phyloP scores from a whole-genome alignment of 1,140 invertebrate genomes.

The Macrobrachium rosenbergii region DNA sequence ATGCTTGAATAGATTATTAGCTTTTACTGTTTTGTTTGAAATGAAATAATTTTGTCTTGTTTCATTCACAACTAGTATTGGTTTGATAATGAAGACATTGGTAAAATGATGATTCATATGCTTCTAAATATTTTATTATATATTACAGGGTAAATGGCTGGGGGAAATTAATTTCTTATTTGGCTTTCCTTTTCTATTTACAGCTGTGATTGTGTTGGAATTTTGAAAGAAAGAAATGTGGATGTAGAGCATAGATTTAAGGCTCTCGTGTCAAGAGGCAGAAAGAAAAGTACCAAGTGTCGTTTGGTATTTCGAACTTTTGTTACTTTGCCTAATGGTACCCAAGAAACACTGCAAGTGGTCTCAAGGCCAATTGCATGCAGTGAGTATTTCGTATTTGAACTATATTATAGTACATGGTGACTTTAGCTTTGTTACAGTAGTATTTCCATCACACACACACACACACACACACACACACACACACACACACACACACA shows the following conservation, averaged over 20 bases:
- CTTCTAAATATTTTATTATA: too few relatives aligned
- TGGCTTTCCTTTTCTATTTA: slow-evolving; percentile 21
- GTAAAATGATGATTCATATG: too few relatives aligned
- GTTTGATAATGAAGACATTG: too few relatives aligned
- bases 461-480: too few relatives aligned
- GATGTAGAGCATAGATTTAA: slow-evolving; percentile 92
- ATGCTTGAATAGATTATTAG: too few relatives aligned
- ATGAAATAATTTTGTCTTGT: too few relatives aligned
- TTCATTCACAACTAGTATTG: too few relatives aligned
- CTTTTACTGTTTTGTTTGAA: too few relatives aligned
- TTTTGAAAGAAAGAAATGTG: slow-evolving; percentile 93
- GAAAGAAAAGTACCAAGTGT: slow-evolving; percentile 94
- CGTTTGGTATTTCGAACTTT: slow-evolving; percentile 94
- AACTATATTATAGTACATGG: not conserved
- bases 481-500: too few relatives aligned
- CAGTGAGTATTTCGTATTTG: slow-evolving; percentile 79
- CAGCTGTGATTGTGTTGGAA: slow-evolving; percentile 77
- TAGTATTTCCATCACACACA: not conserved
- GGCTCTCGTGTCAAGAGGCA: slow-evolving; percentile 77
- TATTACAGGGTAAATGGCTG: too few relatives aligned
- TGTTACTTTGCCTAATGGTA: slow-evolving; percentile 80
- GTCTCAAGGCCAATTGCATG: slow-evolving; percentile 95
- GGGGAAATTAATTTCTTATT: not conserved
- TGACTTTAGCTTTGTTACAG: slow-evolving; percentile 17
- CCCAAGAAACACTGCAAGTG: slow-evolving; percentile 87